phyloP scores from a whole-genome alignment of 2,113 vertebrate genomes.

The Pseudorectes ferrugineus region DNA sequence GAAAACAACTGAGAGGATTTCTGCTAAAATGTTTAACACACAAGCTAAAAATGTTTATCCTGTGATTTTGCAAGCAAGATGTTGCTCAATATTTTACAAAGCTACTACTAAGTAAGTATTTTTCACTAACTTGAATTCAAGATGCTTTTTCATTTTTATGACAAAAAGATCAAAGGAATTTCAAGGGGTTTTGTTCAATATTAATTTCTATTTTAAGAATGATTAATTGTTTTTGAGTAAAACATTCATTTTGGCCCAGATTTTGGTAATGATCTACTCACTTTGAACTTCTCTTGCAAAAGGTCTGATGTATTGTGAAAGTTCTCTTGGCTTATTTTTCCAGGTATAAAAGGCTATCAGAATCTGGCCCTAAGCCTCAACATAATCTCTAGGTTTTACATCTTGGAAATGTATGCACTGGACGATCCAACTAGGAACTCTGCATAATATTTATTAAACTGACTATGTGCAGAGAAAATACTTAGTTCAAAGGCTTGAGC shows the following conservation, averaged over 20 bases:
- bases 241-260: background rate
- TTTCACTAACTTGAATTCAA: background rate
- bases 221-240: background rate
- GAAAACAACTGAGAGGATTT: background rate
- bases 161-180: background rate
- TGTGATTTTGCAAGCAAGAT: background rate
- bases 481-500: slow-evolving; percentile 11
- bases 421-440: background rate
- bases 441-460: slow-evolving; percentile 11
- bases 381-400: background rate
- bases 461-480: slow-evolving; percentile 3
- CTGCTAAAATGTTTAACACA: background rate
- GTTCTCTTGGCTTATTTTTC: background rate
- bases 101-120: background rate
- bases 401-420: background rate
- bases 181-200: background rate
- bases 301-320: background rate
- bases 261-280: background rate
- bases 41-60: background rate
- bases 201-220: background rate
- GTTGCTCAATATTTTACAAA: background rate
- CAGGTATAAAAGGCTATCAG: background rate
- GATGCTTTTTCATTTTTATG: background rate
- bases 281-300: background rate
- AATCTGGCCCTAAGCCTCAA: background rate